Conservation (phyloP, 2,797 vertebrate genomes). For the Acanthornis magna region DNA sequence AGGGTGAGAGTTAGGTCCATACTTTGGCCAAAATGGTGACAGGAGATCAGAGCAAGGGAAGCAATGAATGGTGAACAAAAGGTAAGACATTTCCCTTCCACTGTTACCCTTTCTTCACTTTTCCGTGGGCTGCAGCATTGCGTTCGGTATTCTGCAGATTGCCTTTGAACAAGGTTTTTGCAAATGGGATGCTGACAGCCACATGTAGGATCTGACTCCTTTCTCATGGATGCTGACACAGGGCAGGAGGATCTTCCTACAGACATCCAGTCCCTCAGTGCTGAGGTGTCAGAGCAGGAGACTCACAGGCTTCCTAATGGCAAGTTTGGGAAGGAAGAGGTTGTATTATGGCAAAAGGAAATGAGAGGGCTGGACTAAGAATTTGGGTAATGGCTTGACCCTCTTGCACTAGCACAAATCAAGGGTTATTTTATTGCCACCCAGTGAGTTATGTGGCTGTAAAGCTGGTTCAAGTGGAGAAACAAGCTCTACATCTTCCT, state of each 20-base stretch:
- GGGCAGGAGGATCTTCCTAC: background rate
- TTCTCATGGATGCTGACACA: background rate
- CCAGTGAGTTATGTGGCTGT: slow-evolving; percentile 10
- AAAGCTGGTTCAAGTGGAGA: slow-evolving; percentile 23
- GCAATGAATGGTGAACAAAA: background rate
- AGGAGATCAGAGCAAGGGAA: background rate
- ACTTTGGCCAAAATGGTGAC: background rate
- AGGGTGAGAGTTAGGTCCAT: background rate
- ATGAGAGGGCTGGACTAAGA: background rate
- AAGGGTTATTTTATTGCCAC: slow-evolving; percentile 9
- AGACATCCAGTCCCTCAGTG: background rate
- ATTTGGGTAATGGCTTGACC: background rate
- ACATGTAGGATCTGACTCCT: background rate
- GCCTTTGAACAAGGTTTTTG: background rate
- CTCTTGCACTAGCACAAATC: slow-evolving; percentile 32
- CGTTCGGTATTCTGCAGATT: background rate
- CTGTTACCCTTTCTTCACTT: background rate
- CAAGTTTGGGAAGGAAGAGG: background rate
- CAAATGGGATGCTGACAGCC: background rate
- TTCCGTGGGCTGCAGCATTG: background rate
- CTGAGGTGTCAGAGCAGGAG: background rate
- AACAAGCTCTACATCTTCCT: slow-evolving; percentile 27
- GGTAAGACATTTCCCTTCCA: background rate
- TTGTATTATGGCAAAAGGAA: background rate
- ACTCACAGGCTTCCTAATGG: background rate